phyloP scores from a whole-genome alignment of 1,140 invertebrate genomes.

The Diprion similis region DNA sequence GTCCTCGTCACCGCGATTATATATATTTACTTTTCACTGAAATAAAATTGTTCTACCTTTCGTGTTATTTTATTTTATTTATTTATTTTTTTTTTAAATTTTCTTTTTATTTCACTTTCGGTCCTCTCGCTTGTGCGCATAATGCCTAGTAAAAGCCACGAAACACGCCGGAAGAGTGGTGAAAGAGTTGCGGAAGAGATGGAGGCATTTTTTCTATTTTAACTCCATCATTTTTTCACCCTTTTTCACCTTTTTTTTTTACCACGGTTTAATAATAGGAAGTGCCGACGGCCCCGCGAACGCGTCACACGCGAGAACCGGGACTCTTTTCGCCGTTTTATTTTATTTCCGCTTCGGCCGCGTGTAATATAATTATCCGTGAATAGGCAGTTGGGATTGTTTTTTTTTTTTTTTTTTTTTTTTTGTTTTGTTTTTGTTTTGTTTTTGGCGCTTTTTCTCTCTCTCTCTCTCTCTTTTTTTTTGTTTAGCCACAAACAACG shows the following conservation, averaged over 20 bases:
- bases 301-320: not conserved
- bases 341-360: not conserved
- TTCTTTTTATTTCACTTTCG: too few relatives aligned
- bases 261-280: conserved; percentile 5
- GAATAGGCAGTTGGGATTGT: not conserved
- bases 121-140: too few relatives aligned
- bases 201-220: not conserved
- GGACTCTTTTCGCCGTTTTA: not conserved
- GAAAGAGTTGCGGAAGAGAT: too few relatives aligned
- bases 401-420: too few relatives aligned
- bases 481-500: not conserved
- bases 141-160: too few relatives aligned
- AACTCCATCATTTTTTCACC: not conserved
- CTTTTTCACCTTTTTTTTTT: not conserved
- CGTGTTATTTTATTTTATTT: too few relatives aligned
- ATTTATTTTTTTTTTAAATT: too few relatives aligned
- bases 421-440: too few relatives aligned
- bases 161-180: not conserved
- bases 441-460: too few relatives aligned
- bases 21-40: too few relatives aligned
- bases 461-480: not conserved
- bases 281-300: not conserved
- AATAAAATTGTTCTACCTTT: too few relatives aligned
- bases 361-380: not conserved
- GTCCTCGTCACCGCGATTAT: not conserved